These are phyloP conservation scores for Odontomyia ornata DNA, from an alignment of 2,888 invertebrate genomes.

Conservation along the genomic window DNA sequence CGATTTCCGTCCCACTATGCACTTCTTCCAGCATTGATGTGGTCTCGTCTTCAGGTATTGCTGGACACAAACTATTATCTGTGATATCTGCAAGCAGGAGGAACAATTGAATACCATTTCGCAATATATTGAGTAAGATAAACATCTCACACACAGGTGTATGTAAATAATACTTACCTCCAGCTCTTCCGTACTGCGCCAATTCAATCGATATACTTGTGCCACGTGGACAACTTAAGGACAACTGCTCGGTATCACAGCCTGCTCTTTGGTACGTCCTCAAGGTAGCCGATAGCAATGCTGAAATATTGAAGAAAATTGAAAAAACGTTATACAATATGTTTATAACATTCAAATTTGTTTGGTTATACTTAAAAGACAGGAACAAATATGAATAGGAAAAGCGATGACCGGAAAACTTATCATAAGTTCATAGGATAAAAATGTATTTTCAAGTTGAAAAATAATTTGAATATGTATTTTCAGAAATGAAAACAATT, in stretches of 20 bases:
- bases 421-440: no score
- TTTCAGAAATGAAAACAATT: no score
- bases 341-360: no score
- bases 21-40: slow-evolving; percentile 59
- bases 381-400: no score
- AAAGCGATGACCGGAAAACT: no score
- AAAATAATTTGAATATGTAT: no score
- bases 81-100: slow-evolving; percentile 57
- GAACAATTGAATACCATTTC: no score
- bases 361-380: no score
- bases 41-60: slow-evolving; percentile 59
- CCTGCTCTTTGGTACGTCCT: slow-evolving; percentile 90
- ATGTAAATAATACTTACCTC: slow-evolving; percentile 55
- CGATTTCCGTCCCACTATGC: slow-evolving; percentile 65
- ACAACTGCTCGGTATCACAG: slow-evolving; percentile 90
- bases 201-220: slow-evolving; percentile 91
- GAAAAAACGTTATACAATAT: background rate
- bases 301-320: slow-evolving; percentile 19
- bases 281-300: slow-evolving; percentile 81
- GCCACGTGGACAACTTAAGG: slow-evolving; percentile 87
- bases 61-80: slow-evolving; percentile 62
- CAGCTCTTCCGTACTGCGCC: slow-evolving; percentile 84
- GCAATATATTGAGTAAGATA: no score
- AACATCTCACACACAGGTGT: background rate
- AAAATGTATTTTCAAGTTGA: no score